A percentile compares a stretch with the other conserved stretches of the same genome.
Evolutionary conservation across 1,140 invertebrate genomes (phyloP).

Genomic region (Meteorus sp.): DNA sequence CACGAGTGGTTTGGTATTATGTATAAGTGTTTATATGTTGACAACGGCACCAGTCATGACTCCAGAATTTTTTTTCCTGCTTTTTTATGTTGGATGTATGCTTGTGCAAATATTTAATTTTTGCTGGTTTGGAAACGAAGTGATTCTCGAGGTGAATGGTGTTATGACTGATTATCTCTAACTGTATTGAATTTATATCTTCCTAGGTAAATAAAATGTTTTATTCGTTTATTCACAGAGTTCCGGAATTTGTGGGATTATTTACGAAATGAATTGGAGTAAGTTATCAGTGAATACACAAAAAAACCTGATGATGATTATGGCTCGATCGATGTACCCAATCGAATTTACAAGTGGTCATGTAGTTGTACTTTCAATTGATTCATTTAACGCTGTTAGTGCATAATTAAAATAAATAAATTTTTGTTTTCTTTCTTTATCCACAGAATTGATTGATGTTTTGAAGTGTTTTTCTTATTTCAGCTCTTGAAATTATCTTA

Average conservation of each 20-base stretch:
- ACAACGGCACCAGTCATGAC: constrained; percentile 34
- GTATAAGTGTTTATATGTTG: constrained; percentile 39
- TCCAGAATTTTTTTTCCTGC: constrained; percentile 36
- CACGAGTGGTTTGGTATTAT: constrained; percentile 37
- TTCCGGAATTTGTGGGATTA: background rate
- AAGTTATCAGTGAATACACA: background rate
- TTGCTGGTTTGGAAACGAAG: constrained; percentile 44
- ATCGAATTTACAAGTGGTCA: constrained; percentile 23
- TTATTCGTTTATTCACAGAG: constrained; percentile 13
- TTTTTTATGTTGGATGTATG: constrained; percentile 39
- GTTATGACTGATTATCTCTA: background rate
- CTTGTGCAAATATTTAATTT: constrained; percentile 38
- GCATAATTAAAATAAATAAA: background rate
- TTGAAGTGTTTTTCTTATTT: background rate
- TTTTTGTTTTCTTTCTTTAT: background rate
- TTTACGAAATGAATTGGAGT: constrained; percentile 16
- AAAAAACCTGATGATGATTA: constrained; percentile 14
- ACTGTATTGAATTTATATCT: background rate
- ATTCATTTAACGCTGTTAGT: constrained; percentile 13
- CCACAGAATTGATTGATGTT: background rate
- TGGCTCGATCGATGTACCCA: background rate
- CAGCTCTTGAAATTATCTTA: constrained; percentile 12
- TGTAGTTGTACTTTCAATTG: constrained; percentile 10
- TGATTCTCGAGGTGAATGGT: constrained; percentile 36
- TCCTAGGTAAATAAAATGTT: background rate